Evolutionary conservation across 2,888 invertebrate species (phyloP), one percentile per base, ranked within the genome.

Genomic region (Chelonus formosanus): DNA sequence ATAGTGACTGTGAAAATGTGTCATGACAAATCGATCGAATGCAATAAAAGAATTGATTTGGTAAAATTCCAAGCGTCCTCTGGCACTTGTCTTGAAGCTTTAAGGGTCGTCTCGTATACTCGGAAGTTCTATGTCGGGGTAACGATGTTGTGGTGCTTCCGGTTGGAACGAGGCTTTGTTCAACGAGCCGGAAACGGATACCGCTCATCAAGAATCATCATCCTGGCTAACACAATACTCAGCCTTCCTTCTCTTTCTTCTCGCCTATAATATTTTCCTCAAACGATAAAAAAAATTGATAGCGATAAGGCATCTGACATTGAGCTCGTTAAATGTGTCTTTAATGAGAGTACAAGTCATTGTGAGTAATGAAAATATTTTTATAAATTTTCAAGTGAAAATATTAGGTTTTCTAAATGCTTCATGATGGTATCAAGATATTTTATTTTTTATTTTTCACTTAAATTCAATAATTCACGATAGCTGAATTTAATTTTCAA

Each of bases 191-290:
- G 82, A 82, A 82, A 75, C 81, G 82, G 82, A 81, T 80, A 78
- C 79, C 82, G 80, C 81, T 82, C 81, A 81, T 82, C 82, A 80
- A 76, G 76, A 75, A 77, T 76, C 76, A 80, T 79, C 79, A 77
- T 75, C 72, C 74, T 64, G 52, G 57, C 71, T 67, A 63, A 20
- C 20, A 70, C 71, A 71, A 69, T 69, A 63, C 68, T 67, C 53
- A 53, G 56, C 44, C 66, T 59, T 67, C 45, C 32, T 65, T 66
- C 6, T 48, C 58, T 56, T 43, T 59, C 50, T 60, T 36, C 32
- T 36, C 50, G 53, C 47, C 53, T 55, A 34, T 8, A 54, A 43
- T 57, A 53, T 57, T 64, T 59, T 68, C 58, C 50, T 64, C 44
- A 43, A 43, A 56, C 58, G 52, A 52, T 20, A 58, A 43, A 32